phyloP scores from a whole-genome alignment of 2,797 vertebrate genomes.

The Morelia viridis region DNA sequence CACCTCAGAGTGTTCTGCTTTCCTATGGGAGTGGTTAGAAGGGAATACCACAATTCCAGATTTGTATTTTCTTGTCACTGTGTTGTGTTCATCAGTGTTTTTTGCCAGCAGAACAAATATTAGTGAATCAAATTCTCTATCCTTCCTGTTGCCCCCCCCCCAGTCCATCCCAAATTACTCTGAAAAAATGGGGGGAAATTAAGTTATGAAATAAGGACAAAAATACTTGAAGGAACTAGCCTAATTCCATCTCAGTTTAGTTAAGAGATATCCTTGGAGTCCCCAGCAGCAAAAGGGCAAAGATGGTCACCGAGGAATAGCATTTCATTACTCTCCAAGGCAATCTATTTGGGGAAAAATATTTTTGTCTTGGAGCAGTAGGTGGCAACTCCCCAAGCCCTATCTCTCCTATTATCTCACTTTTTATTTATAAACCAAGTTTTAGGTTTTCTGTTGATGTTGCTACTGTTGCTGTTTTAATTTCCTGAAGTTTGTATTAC shows the following conservation, averaged over 20 bases:
- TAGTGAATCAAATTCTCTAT: background rate
- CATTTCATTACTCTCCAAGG: background rate
- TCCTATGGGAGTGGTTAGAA: background rate
- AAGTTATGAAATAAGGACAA: background rate
- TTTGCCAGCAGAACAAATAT: background rate
- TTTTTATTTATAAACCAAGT: background rate
- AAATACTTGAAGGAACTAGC: background rate
- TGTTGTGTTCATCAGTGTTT: background rate
- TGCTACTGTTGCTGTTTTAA: background rate
- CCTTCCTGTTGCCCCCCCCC: background rate
- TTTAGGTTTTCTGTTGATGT: background rate
- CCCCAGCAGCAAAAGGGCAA: background rate
- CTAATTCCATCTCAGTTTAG: background rate
- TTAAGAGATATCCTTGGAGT: background rate
- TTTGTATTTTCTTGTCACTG: background rate
- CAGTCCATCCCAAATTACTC: background rate
- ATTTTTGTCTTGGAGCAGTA: background rate
- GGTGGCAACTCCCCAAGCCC: background rate
- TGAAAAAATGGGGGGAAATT: background rate
- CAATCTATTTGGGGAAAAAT: background rate
- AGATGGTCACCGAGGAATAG: background rate
- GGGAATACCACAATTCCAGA: background rate
- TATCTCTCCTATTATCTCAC: background rate
- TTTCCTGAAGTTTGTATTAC: background rate
- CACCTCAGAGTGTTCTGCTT: background rate